Evolutionary conservation across 2,113 vertebrate genomes (phyloP), one percentile per base, ranked within the genome.

Genomic region (Clinocottus analis): DNA sequence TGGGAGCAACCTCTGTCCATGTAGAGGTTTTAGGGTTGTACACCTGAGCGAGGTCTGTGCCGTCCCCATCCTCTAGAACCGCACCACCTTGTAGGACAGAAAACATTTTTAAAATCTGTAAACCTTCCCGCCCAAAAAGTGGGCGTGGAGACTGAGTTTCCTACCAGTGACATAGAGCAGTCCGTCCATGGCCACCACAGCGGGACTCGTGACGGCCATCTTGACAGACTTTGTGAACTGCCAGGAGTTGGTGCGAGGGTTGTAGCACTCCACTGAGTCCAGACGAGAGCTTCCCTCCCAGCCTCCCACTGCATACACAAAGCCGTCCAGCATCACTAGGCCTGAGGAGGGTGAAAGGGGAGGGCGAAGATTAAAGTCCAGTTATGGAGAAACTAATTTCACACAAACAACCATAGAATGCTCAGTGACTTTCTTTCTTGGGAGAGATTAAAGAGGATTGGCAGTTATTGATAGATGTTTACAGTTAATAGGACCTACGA

Each of bases 151-250:
- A 16, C 29, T n/a, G 3, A 0, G 17, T 62, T 79, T 67, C 56
- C 23, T 90, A 95, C 95, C 95, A 43, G 95, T 95, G 58, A 95
- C 95, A 8, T 95, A 96, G n/a, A 96, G 93, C 25, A 95, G 82
- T 27, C 95, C 95, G 10, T 95, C 93, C 35, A 96, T 80, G 7
- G 94, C 91, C 43, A 95, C 95, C 56, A 95, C 95, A 14, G 95
- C 95, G 13, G 95, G 95, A 82, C 95, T 95, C 10, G 95, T 96
- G 70, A 96, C 95, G 0, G 95, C 95, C 94, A 96, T 95, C 83
- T 95, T 95, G 51, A 95, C 94, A 0, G 94, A 94, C 33, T 94
- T 85, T 2, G 92, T 93, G 69, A 95, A 95, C 82, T 95, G 93
- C 95, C 95, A 96, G 33, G 77, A 85, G 81, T 96, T 95, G 1